A percentile compares a stretch with the other conserved stretches of the same genome.
Evolutionary conservation across 2,113 vertebrate genomes (phyloP).

Genomic region (Micronisus gabar): DNA sequence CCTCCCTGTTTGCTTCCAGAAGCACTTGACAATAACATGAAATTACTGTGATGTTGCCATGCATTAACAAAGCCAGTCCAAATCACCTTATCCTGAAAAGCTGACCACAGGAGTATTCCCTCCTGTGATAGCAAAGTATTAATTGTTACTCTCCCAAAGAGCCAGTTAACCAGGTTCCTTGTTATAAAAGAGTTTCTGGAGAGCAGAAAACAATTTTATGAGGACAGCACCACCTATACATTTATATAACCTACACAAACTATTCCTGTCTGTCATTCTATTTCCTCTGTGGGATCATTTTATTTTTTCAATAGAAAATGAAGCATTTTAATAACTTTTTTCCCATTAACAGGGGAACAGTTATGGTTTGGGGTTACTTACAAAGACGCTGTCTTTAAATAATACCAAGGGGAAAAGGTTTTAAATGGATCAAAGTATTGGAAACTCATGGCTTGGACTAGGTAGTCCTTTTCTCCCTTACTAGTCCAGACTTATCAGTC

Average conservation of each 20-base stretch:
- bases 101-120: background rate
- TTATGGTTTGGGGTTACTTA: background rate
- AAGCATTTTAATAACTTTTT: background rate
- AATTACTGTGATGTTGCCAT: background rate
- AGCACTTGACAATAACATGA: background rate
- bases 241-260: background rate
- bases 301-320: background rate
- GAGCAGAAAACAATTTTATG: background rate
- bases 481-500: background rate
- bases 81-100: background rate
- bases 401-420: background rate
- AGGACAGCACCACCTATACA: background rate
- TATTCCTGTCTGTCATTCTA: background rate
- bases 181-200: background rate
- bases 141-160: background rate
- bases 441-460: background rate
- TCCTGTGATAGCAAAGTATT: conserved; percentile 8
- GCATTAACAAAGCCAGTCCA: background rate
- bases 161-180: background rate
- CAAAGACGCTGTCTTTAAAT: background rate
- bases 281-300: background rate
- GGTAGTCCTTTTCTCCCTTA: background rate
- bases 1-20: background rate
- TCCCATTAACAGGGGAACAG: background rate
- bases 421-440: background rate